Percentiles rank a stretch among this genome's conserved stretches.
These are phyloP conservation scores for Sitophilus oryzae DNA, from an alignment of 1,140 invertebrate genomes.

Conservation along the genomic window DNA sequence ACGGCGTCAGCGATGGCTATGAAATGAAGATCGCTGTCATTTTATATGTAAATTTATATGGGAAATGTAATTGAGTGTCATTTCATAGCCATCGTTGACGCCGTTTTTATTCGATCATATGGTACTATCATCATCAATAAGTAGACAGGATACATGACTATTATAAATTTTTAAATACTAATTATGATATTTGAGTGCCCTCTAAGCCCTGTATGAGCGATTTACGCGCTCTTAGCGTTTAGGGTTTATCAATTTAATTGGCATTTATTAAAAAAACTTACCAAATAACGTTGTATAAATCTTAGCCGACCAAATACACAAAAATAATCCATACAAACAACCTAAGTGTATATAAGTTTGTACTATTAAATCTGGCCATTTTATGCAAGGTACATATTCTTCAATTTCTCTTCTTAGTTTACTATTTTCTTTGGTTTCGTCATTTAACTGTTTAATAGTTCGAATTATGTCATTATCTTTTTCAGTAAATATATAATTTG, in stretches of 20 bases:
- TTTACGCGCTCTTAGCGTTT: no score
- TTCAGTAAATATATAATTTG: constrained; percentile 13
- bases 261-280: constrained; percentile 48
- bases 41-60: no score
- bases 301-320: constrained; percentile 58
- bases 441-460: constrained; percentile 11
- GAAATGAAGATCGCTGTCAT: no score
- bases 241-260: background rate
- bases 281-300: constrained; percentile 63
- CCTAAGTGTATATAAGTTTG: constrained; percentile 64
- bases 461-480: constrained; percentile 20
- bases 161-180: no score
- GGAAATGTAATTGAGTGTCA: no score
- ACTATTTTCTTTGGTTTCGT: constrained; percentile 19
- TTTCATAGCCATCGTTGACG: no score
- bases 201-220: no score
- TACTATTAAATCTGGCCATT: constrained; percentile 62
- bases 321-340: constrained; percentile 62
- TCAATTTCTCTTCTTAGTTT: constrained; percentile 30
- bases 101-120: no score
- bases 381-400: constrained; percentile 55
- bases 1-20: no score
- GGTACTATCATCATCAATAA: no score
- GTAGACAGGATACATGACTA: no score
- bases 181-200: no score